A percentile compares a stretch with the other conserved stretches of the same genome.
Evolutionary conservation across 2,797 vertebrate species (phyloP).

Genomic region (Aselliscus stoliczkanus): DNA sequence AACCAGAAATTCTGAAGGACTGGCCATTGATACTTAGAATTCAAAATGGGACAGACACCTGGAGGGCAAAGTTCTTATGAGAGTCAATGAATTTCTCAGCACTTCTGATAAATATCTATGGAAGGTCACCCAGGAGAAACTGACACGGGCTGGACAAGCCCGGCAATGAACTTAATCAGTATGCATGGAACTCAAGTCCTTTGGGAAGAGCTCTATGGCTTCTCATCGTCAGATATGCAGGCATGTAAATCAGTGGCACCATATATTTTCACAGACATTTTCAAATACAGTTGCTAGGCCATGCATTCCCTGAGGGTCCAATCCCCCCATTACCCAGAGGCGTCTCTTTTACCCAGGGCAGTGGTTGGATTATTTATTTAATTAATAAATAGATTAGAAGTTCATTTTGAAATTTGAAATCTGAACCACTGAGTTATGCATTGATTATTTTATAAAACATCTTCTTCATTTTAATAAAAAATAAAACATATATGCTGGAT

Average conservation of each 20-base stretch:
- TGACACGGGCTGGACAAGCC: background rate
- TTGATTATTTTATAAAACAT: background rate
- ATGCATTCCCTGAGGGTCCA: rapidly evolving
- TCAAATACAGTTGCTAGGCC: background rate
- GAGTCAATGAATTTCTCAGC: background rate
- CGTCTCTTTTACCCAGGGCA: rapidly evolving
- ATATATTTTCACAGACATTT: background rate
- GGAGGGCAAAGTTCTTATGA: background rate
- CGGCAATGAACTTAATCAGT: rapidly evolving
- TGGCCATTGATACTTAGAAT: no score
- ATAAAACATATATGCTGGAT: background rate
- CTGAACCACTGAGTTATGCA: background rate
- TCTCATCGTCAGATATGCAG: rapidly evolving
- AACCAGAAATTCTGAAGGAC: background rate
- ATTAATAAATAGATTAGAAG: background rate
- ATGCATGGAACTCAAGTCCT: background rate
- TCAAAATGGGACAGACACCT: no score
- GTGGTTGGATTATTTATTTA: no score
- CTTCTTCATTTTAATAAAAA: background rate
- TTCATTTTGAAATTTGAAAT: background rate
- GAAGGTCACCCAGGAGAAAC: background rate
- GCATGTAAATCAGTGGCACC: rapidly evolving
- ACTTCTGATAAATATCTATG: background rate
- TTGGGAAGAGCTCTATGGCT: background rate
- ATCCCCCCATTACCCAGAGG: rapidly evolving